phyloP scores from a whole-genome alignment of 2,797 vertebrate species.

The Poeciliopsis paucimaculata region DNA sequence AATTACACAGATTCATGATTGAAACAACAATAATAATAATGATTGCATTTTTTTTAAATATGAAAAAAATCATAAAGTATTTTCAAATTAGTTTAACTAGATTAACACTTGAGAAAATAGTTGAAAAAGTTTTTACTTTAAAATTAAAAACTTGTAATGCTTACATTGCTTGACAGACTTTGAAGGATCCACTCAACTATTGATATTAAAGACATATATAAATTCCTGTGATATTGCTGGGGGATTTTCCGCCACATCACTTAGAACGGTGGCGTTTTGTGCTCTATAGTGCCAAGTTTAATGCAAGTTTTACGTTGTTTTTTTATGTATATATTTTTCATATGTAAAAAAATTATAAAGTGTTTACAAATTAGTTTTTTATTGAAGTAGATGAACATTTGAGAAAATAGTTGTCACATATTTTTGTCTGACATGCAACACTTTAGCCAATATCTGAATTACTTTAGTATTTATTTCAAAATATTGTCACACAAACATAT shows the following conservation, averaged over 20 bases:
- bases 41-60: not conserved
- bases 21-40: too few species aligned
- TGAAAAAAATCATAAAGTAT: too few species aligned
- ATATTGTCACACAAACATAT: not conserved
- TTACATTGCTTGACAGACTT: not conserved
- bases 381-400: not conserved
- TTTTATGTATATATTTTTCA: too few species aligned
- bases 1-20: too few species aligned
- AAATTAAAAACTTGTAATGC: not conserved
- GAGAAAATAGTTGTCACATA: not conserved
- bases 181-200: not conserved
- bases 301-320: not conserved
- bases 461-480: not conserved
- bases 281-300: not conserved
- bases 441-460: not conserved
- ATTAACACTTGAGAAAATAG: too few species aligned
- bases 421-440: not conserved
- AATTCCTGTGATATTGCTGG: not conserved
- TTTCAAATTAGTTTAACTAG: too few species aligned
- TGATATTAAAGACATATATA: not conserved
- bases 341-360: too few species aligned
- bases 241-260: not conserved
- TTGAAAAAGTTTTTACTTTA: too few species aligned
- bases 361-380: not conserved
- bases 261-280: not conserved